Base-by-base conservation (phyloP, 2,888 invertebrate species). In the Drosophila mimica region DNA sequence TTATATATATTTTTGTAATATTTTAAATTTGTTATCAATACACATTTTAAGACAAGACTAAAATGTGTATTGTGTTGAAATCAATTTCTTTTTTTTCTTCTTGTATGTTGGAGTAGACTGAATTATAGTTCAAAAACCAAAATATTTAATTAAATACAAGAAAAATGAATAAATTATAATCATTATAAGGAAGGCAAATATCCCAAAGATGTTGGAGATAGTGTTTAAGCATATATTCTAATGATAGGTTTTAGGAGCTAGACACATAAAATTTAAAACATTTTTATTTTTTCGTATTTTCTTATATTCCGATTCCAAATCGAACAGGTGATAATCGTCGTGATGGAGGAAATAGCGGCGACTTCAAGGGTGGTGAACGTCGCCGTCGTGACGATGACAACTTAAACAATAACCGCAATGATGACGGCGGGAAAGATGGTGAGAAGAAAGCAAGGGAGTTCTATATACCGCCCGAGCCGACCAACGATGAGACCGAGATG, bases 391-490 rank as follows among this genome's bases (percentile, higher is more conserved):
- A 80, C 68, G 73, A 81, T 17, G 76, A 83, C 4, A 82, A 88
- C 0, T 46, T 76, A 3, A 88, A 89, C 9, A 88, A 88, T 38
- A 85, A 79, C 6, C 43, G 63, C 0, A 65, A 52, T 11, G 77
- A 69, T 4, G 77, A 58, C 4, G 82, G 58, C 15, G 81, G 83
- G 0, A 83, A 65, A 15, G 30, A 83, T 4, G 83, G 76, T 0
- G 89, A 88, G 0, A 94, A 95, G 43, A 95, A 95, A 60, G 94
- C 95, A 53, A 94, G 95, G 3, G 95, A 95, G 71, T 93, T 94
- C 31, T 96, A 96, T 83, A 94, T 96, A 54, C 98, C 98, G 0
- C 96, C 96, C 0, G 97, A 97, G 52, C 95, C 96, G 0, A 94
- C 95, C 0, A 94, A 95, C 0, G 95, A 97, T 68, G 97, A 96